phyloP scores from a whole-genome alignment of 2,888 invertebrate species.

The Beris chalybata region DNA sequence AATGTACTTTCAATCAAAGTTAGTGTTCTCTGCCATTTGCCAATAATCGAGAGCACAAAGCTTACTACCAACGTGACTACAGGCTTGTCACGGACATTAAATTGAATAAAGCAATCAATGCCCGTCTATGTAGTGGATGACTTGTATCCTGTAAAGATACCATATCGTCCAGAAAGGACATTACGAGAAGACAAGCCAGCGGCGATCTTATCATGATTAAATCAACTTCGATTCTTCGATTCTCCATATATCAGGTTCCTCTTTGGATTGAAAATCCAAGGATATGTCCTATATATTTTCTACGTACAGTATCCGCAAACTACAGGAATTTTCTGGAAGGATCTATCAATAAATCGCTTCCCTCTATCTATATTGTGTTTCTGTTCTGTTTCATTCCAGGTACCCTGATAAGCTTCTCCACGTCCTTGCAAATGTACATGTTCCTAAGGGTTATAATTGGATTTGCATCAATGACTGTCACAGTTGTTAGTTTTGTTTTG shows the following conservation, averaged over 20 bases:
- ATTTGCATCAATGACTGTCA: constrained; percentile 64
- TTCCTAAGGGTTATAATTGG: constrained; percentile 61
- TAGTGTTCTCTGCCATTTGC: constrained; percentile 22
- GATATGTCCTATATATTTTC: too few species aligned
- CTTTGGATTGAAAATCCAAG: too few species aligned
- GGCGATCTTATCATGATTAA: constrained; percentile 17
- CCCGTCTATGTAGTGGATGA: neutral
- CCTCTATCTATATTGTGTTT: too few species aligned
- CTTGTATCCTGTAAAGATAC: too few species aligned
- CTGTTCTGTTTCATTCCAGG: constrained; percentile 43
- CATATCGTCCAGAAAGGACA: too few species aligned
- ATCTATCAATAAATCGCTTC: too few species aligned
- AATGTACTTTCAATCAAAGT: constrained; percentile 34
- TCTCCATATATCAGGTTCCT: too few species aligned
- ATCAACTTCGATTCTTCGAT: constrained; percentile 12
- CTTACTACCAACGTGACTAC: neutral
- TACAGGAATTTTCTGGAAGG: too few species aligned
- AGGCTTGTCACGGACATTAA: neutral
- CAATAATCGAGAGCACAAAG: neutral
- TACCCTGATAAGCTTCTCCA: constrained; percentile 61
- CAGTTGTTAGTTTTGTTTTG: constrained; percentile 70
- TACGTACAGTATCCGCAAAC: too few species aligned
- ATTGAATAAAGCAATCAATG: constrained; percentile 27
- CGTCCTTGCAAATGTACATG: constrained; percentile 63
- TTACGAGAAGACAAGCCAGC: neutral